Conservation (phyloP, 2,113 vertebrate genomes). For the Pollachius pollachius region DNA sequence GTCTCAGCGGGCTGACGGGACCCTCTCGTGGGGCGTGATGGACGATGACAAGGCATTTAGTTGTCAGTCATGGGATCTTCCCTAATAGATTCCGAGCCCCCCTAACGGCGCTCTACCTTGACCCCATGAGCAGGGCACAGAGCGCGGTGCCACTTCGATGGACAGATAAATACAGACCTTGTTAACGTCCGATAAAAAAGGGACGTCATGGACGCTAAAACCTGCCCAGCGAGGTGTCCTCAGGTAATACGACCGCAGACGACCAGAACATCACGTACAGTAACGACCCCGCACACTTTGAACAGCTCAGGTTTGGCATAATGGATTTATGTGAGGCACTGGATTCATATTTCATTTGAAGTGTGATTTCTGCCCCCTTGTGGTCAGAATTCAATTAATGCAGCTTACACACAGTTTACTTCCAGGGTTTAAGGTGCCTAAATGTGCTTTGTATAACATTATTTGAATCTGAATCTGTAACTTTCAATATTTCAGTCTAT, state of each 20-base stretch:
- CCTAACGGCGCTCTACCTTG: conserved; percentile 38
- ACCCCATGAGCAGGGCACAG: conserved; percentile 6
- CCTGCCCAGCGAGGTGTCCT: conserved; percentile 1
- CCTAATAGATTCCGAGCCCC: conserved; percentile 52
- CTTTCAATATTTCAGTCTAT: too few species aligned
- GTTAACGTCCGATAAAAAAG: conserved; percentile 35
- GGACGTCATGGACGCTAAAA: not conserved
- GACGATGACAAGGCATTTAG: conserved; percentile 51
- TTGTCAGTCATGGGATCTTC: conserved; percentile 58
- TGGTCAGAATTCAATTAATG: too few species aligned
- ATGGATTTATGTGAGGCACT: too few species aligned
- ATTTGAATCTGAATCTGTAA: too few species aligned
- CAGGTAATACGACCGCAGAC: not conserved
- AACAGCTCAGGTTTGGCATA: too few species aligned
- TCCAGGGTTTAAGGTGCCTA: too few species aligned
- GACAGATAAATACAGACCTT: conserved; percentile 38
- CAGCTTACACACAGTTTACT: too few species aligned
- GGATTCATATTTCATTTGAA: too few species aligned
- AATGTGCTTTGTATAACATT: too few species aligned
- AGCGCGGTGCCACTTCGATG: conserved; percentile 17
- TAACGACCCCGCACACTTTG: conserved; percentile 27
- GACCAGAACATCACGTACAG: not conserved
- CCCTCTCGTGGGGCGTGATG: conserved; percentile 37
- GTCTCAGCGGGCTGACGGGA: conserved; percentile 7
- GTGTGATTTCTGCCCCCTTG: too few species aligned